These are phyloP conservation scores for Megaustenia siamemsis DNA, from an alignment of 2,888 invertebrate species.

Conservation along the genomic window DNA sequence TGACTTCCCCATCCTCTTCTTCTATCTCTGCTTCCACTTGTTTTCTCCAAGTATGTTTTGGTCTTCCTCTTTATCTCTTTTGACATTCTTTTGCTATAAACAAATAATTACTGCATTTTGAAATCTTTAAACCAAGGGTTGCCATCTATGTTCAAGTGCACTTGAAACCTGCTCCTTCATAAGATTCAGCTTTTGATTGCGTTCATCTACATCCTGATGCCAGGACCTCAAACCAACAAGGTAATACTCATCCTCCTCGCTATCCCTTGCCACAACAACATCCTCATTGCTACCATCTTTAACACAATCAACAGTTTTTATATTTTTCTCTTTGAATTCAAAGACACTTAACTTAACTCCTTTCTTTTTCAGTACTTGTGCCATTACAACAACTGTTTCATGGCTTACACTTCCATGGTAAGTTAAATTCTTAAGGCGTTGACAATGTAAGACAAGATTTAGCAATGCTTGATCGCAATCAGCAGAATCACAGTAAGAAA, in stretches of 20 bases:
- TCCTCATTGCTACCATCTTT: conserved; percentile 62
- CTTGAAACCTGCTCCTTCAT: conserved; percentile 47
- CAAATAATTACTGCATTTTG: too few relatives aligned
- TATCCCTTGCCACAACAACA: conserved; percentile 60
- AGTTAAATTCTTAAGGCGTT: conserved; percentile 62
- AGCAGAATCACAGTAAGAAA: conserved; percentile 63
- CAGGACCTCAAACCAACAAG: conserved; percentile 31
- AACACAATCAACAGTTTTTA: conserved; percentile 58
- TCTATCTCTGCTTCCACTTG: too few relatives aligned
- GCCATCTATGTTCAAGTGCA: conserved; percentile 48
- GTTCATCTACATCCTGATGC: conserved; percentile 49
- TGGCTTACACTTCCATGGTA: conserved; percentile 64
- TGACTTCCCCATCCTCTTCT: too few relatives aligned
- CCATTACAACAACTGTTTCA: conserved; percentile 62
- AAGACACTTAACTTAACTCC: conserved; percentile 62
- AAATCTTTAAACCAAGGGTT: conserved; percentile 24
- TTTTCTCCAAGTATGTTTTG: too few relatives aligned
- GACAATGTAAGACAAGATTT: conserved; percentile 60
- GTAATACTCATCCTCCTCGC: conserved; percentile 40
- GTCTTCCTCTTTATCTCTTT: too few relatives aligned
- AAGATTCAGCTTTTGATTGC: conserved; percentile 1
- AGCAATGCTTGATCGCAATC: conserved; percentile 62
- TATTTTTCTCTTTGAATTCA: conserved; percentile 62
- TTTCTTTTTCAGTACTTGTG: conserved; percentile 53
- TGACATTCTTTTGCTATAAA: too few relatives aligned